Evolutionary conservation across 2,888 invertebrate species (phyloP).

Genomic region (Theretra japonica): DNA sequence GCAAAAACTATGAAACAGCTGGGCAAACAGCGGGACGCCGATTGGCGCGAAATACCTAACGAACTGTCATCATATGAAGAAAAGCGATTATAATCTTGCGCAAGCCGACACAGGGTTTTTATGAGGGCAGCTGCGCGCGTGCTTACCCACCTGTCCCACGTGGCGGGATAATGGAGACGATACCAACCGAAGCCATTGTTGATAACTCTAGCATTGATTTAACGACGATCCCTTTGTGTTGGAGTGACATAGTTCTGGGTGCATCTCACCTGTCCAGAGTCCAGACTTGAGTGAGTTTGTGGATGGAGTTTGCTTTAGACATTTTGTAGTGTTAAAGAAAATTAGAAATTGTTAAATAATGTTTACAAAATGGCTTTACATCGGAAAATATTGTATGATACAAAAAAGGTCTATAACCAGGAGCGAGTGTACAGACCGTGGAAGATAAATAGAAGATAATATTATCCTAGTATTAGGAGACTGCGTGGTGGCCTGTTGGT

Average conservation of each 20-base stretch:
- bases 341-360: not conserved
- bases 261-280: slow-evolving; percentile 53
- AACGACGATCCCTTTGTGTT: slow-evolving; percentile 56
- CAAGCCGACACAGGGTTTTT: slow-evolving; percentile 74
- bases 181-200: slow-evolving; percentile 66
- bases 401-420: too few relatives aligned
- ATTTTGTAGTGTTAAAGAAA: not conserved
- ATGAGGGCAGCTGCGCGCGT: slow-evolving; percentile 78
- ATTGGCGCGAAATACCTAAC: slow-evolving; percentile 74
- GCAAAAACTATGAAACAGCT: slow-evolving; percentile 59
- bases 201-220: slow-evolving; percentile 75
- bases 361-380: too few relatives aligned
- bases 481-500: too few relatives aligned
- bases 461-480: too few relatives aligned
- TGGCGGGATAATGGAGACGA: slow-evolving; percentile 72
- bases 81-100: slow-evolving; percentile 82
- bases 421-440: too few relatives aligned
- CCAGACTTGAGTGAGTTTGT: not conserved
- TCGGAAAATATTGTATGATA: too few relatives aligned
- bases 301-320: not conserved
- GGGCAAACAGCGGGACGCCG: slow-evolving; percentile 60
- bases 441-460: too few relatives aligned
- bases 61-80: slow-evolving; percentile 75
- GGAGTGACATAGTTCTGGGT: slow-evolving; percentile 38
- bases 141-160: slow-evolving; percentile 81